phyloP scores from a whole-genome alignment of 2,888 invertebrate genomes.

The Dasysyrphus tricinctus region DNA sequence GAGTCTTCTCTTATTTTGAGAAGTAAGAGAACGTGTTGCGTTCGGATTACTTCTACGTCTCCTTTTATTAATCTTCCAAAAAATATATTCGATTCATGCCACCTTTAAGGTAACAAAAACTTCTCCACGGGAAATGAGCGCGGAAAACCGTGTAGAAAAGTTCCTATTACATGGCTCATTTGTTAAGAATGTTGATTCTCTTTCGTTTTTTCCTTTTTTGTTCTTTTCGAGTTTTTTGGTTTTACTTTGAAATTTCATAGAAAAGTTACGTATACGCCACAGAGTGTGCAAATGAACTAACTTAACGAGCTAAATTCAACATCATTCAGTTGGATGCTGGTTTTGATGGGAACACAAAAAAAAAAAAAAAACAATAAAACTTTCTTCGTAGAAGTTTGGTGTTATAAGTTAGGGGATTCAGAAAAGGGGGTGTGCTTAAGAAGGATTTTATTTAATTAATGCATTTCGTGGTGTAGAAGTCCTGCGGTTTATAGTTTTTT shows the following conservation, averaged over 20 bases:
- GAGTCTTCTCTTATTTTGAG: neutral
- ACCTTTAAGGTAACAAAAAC: constrained; percentile 52
- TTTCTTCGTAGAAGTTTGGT: constrained; percentile 28
- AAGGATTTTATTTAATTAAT: constrained; percentile 73
- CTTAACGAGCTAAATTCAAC: constrained; percentile 62
- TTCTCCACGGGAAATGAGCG: constrained; percentile 13
- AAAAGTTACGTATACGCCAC: constrained; percentile 63
- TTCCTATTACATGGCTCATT: constrained; percentile 71
- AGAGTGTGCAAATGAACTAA: constrained; percentile 72
- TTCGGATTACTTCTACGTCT: constrained; percentile 31
- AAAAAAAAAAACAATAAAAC: no score
- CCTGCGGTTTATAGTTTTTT: constrained; percentile 48
- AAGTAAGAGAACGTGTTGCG: constrained; percentile 46
- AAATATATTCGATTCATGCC: constrained; percentile 52
- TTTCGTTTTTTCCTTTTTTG: neutral
- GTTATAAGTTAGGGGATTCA: neutral
- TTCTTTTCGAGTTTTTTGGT: neutral
- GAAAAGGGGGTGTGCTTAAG: neutral
- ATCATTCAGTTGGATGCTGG: constrained; percentile 37
- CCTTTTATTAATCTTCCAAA: constrained; percentile 22
- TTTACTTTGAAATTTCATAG: constrained; percentile 39
- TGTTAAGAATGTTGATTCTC: constrained; percentile 56
- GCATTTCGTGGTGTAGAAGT: constrained; percentile 65
- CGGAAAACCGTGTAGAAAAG: constrained; percentile 11
- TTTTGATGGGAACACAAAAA: constrained; percentile 27